Base-by-base conservation (phyloP, 2,888 invertebrate species). In the Mellilla xanthometata region DNA sequence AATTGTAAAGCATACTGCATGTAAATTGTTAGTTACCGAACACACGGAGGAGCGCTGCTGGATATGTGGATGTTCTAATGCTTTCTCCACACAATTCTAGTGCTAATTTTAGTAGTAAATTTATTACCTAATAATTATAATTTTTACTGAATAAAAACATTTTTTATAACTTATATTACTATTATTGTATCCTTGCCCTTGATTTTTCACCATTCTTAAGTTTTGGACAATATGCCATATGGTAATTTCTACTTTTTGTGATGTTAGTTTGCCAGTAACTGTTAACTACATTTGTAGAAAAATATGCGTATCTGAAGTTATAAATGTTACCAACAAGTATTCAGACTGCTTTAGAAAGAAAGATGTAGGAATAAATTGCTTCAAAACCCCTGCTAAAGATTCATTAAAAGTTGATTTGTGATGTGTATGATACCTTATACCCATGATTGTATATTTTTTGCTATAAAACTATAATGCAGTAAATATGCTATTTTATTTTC, bases 401-500 rank as follows among this genome's bases (percentile, higher is more conserved):
- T 75, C 73, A 76, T 76, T 58, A 64, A 77, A 76, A 68, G 72
- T 72, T 78, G 68, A 78, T 78, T 83, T 85, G 79, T 82, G 77
- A 83, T 80, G 79, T 88, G 84, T 41, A 38, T 86, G 85, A 78
- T 80, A 78, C 75, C 60, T 83, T 84, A 83, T 80, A 79, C 76
- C 74, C 78, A 75, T 82, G 77, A 83, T 80, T 88, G 84, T 87
- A 87, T 87, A 83, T 87, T 89, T 81, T 84, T 86, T 87, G 84
- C 79, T 87, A 88, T 88, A 88, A 89, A 89, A 87, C 77, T 78
- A 81, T 85, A 80, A 88, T 86, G 85, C 87, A 86, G 86, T 85
- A 76, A 79, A 65, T 57, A 62, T 62, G 72, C 53, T 70, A 71
- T 88, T 87, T 86, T 59, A 80, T 85, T 87, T 76, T 2, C 3